Evolutionary conservation across 53 echinoderm and acorn worm genomes (phyloP), one percentile per base, ranked within the genome.

Genomic region (Paracentrotus lividus): DNA sequence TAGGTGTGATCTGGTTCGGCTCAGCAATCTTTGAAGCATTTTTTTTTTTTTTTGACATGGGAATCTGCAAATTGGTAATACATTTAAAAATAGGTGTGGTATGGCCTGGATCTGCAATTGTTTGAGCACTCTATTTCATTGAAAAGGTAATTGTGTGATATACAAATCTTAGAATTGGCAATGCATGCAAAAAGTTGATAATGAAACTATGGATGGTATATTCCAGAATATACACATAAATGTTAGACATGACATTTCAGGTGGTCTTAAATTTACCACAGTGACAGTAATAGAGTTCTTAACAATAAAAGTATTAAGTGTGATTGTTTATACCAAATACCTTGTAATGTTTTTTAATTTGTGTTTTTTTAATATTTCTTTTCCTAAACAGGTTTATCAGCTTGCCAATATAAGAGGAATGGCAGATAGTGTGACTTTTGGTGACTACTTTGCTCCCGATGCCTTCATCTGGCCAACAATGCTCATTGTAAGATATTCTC

Each of bases 401-500:
- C 5, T 29, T 7, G 95, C 95, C 6, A 8, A n/a, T 16, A 7
- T 95, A 24, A 42, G 72, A 49, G 61, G 53, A 16, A 61, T 42
- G 16, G 49, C 86, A 27, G 96, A 96, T 68, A 49, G 94, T 10
- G 36, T 95, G 8, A 85, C 72, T 15, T 96, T 96, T 90, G 96
- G 59, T 1, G 94, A 95, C n/a, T 97, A 97, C 77, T 92, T 96
- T 85, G 85, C 42, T 15, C 90, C 95, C 29, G 94, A 95, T 23
- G 86, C 90, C 4, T 85, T 81, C 51, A 86, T 97, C 20, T n/a
- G 96, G 43, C 97, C 97, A 16, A 94, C 96, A 7, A 42, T 95
- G 38, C 34, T 97, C 23, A 59, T 94, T 42, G 97, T 97, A 92
- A 96, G 96, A 32, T 51, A 58, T 32, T 21, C 16, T 42, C 43